Conservation (phyloP, 1,140 invertebrate genomes). For the Drosophila carrolli region DNA sequence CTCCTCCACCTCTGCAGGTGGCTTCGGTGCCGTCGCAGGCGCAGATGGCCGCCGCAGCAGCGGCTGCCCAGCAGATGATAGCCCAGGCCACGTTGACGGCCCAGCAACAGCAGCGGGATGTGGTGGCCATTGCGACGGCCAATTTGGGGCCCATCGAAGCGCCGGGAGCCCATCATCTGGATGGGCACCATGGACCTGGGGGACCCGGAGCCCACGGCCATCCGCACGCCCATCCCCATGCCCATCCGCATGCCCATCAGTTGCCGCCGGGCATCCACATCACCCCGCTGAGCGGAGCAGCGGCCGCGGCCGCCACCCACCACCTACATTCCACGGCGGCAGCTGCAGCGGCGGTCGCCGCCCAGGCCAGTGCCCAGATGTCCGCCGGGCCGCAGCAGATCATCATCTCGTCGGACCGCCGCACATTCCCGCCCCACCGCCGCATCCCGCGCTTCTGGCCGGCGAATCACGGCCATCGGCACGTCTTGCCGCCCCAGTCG, state of each 20-base stretch:
- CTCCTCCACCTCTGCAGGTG: conserved; percentile 65
- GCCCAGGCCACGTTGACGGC: conserved; percentile 81
- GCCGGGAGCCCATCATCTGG: conserved; percentile 69
- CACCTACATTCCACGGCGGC: conserved; percentile 85
- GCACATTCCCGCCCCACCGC: conserved; percentile 85
- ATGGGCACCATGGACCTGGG: conserved; percentile 64
- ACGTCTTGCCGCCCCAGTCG: conserved; percentile 78
- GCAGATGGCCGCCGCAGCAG: conserved; percentile 75
- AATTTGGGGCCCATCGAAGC: conserved; percentile 68
- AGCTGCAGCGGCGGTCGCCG: conserved; percentile 81
- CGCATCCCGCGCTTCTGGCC: conserved; percentile 86
- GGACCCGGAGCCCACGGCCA: conserved; percentile 59
- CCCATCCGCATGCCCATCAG: conserved; percentile 83
- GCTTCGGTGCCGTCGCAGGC: conserved; percentile 66
- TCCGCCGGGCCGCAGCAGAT: conserved; percentile 82
- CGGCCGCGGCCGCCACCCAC: conserved; percentile 83
- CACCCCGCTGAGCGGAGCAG: conserved; percentile 83
- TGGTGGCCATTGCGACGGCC: conserved; percentile 75
- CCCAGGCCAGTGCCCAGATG: conserved; percentile 74
- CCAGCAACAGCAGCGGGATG: conserved; percentile 75
- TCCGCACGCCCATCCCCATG: conserved; percentile 77
- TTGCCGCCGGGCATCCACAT: conserved; percentile 84
- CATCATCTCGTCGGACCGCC: conserved; percentile 86
- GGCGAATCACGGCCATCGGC: conserved; percentile 76
- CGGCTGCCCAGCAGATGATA: conserved; percentile 70